Conservation (phyloP, 1,140 invertebrate genomes). For the Drosophila ercepeae region DNA sequence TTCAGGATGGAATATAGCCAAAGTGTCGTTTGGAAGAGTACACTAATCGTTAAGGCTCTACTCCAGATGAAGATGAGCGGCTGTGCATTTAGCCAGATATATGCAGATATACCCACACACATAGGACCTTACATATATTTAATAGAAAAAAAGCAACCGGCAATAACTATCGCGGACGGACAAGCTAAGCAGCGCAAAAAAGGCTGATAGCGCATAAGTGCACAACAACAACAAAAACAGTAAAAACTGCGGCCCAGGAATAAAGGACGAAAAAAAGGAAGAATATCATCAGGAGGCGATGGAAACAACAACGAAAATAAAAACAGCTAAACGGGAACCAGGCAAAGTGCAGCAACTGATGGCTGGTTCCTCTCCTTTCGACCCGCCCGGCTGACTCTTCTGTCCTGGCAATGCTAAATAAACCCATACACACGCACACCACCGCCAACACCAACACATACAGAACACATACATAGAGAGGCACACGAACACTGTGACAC, state of each 20-base stretch:
- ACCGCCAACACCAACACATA: constrained; percentile 29
- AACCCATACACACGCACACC: constrained; percentile 54
- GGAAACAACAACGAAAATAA: constrained; percentile 34
- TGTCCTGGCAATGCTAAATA: constrained; percentile 71
- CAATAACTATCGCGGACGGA: constrained; percentile 56
- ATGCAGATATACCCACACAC: constrained; percentile 14
- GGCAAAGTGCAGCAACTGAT: constrained; percentile 61
- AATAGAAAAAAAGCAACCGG: constrained; percentile 46
- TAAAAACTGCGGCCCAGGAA: constrained; percentile 7
- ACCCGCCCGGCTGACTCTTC: constrained; percentile 16
- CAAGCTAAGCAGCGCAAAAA: constrained; percentile 57
- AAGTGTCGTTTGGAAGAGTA: constrained; percentile 18
- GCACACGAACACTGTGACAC: constrained; percentile 45
- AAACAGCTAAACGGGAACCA: constrained; percentile 55
- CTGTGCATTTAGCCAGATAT: constrained; percentile 12
- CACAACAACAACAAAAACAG: constrained; percentile 52
- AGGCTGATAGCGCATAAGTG: constrained; percentile 78
- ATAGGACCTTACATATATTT: constrained; percentile 4
- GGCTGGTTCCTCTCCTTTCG: constrained; percentile 51
- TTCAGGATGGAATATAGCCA: too few relatives aligned
- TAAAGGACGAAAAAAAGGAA: constrained; percentile 4
- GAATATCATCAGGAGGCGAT: constrained; percentile 22
- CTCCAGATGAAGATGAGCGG: constrained; percentile 61
- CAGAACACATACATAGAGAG: constrained; percentile 44
- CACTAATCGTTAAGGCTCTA: constrained; percentile 51